phyloP scores from a whole-genome alignment of 2,797 vertebrate genomes.

The Rhincodon typus region DNA sequence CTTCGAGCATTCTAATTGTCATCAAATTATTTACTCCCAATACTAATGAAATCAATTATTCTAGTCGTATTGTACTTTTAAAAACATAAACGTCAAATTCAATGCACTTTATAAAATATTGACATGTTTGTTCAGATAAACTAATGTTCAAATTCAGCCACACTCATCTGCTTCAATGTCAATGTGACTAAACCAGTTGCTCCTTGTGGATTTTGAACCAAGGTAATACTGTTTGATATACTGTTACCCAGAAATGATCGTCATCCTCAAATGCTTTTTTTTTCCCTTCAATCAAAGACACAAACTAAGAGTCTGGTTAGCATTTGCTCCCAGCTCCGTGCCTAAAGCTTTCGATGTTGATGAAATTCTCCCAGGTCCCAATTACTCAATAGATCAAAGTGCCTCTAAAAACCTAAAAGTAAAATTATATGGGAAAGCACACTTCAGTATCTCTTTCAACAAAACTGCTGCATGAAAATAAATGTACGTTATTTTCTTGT shows the following conservation, averaged over 20 bases:
- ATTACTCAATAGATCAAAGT: not conserved
- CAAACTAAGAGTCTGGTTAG: not conserved
- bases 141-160: not conserved
- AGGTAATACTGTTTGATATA: not conserved
- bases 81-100: not conserved
- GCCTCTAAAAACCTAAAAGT: not conserved
- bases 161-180: not conserved
- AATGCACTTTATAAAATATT: not conserved
- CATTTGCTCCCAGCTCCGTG: not conserved
- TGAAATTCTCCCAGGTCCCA: not conserved
- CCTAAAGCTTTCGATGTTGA: not conserved
- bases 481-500: not conserved
- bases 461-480: not conserved
- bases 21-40: no score
- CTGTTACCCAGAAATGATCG: not conserved
- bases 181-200: not conserved
- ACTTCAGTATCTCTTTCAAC: not conserved
- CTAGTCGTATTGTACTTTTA: not conserved
- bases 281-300: not conserved
- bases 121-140: not conserved
- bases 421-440: not conserved
- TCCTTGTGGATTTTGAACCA: not conserved
- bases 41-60: not conserved
- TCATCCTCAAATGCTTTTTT: not conserved
- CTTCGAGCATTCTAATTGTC: no score